These are phyloP conservation scores for Aspidiotus rigidus DNA, from an alignment of 2,888 invertebrate species.

Conservation along the genomic window DNA sequence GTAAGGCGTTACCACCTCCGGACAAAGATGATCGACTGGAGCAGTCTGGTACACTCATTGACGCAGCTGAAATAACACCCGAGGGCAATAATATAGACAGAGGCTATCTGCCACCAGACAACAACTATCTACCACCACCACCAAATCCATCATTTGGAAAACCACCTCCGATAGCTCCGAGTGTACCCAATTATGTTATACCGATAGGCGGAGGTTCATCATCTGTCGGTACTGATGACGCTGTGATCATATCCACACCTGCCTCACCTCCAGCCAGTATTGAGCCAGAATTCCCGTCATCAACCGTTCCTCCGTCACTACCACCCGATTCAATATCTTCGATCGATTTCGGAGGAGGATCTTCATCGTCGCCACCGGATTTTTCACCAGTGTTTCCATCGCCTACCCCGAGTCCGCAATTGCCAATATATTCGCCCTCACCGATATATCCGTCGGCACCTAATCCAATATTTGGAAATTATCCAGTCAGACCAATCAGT, in stretches of 20 bases:
- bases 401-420: neutral
- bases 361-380: neutral
- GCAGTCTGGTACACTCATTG: constrained; percentile 10
- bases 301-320: neutral
- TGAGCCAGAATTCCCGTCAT: neutral
- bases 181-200: neutral
- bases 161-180: neutral
- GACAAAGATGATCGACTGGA: constrained; percentile 16
- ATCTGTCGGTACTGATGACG: neutral
- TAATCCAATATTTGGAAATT: neutral
- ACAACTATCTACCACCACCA: constrained; percentile 18
- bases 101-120: constrained; percentile 21
- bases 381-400: neutral
- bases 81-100: constrained; percentile 4
- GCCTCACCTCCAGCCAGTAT: neutral
- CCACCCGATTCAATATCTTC: neutral
- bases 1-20: constrained; percentile 26
- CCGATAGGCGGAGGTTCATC: neutral
- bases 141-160: neutral
- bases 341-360: neutral
- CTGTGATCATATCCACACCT: neutral
- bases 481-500: neutral
- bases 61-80: constrained; percentile 11
- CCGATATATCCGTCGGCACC: neutral
- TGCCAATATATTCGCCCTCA: neutral